phyloP scores from a whole-genome alignment of 2,888 invertebrate genomes.

The Seladonia tumulorum region DNA sequence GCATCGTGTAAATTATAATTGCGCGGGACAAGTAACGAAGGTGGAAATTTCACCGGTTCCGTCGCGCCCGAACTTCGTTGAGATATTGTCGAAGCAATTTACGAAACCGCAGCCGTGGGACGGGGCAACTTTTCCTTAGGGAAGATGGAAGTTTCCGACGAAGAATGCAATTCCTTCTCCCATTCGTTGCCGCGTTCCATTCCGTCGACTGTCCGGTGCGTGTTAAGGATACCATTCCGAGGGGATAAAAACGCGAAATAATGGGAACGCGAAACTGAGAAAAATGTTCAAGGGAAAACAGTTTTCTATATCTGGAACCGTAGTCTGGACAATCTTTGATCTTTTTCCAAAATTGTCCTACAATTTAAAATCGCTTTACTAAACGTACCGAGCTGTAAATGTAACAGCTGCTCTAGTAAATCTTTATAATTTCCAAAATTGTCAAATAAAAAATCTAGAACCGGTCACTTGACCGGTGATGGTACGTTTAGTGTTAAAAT shows the following conservation, averaged over 20 bases:
- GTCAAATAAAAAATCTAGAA: no score
- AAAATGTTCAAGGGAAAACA: background rate
- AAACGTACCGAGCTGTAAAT: no score
- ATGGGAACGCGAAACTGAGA: background rate
- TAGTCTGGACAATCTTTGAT: background rate
- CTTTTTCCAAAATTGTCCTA: background rate
- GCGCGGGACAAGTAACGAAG: constrained; percentile 29
- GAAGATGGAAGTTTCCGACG: background rate
- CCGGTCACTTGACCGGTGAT: no score
- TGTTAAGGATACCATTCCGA: constrained; percentile 3
- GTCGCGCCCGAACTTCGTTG: constrained; percentile 8
- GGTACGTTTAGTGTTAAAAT: no score
- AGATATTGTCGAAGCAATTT: constrained; percentile 47
- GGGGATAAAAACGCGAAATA: constrained; percentile 9
- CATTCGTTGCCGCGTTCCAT: constrained; percentile 25
- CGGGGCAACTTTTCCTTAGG: constrained; percentile 19
- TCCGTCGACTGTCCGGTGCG: constrained; percentile 31
- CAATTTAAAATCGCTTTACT: no score
- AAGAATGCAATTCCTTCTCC: constrained; percentile 43
- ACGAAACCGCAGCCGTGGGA: constrained; percentile 26
- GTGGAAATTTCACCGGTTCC: background rate
- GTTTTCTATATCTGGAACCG: background rate
- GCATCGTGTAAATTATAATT: constrained; percentile 30
- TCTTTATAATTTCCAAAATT: no score
- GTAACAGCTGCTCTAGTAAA: no score